Evolutionary conservation across 2,113 vertebrate species (phyloP).

Genomic region (Edolisoma coerulescens): DNA sequence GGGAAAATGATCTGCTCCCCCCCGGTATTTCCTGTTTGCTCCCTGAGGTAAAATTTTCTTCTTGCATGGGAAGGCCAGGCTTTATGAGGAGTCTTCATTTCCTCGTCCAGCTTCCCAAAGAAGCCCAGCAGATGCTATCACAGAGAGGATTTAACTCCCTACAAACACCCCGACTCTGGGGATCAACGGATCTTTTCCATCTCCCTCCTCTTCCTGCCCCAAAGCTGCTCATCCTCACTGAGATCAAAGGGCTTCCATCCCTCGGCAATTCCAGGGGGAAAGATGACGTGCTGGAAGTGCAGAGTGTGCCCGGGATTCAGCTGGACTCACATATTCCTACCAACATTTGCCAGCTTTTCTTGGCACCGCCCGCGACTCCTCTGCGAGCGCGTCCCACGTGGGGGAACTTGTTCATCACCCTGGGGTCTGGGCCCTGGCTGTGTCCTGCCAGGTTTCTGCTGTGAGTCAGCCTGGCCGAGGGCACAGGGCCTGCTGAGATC

Average conservation of each 20-base stretch:
- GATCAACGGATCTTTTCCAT: neutral
- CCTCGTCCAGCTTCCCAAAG: neutral
- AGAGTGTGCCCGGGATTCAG: neutral
- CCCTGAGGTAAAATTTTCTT: neutral
- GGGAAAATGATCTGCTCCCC: neutral
- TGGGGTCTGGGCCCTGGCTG: neutral
- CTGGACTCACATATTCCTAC: neutral
- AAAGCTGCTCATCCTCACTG: neutral
- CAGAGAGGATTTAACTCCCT: neutral
- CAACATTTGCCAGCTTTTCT: neutral
- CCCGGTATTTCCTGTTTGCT: neutral
- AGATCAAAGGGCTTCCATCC: neutral
- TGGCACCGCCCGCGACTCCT: neutral
- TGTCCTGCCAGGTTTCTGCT: neutral
- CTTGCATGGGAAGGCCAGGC: neutral
- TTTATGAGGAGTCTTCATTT: neutral
- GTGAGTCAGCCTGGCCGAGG: neutral
- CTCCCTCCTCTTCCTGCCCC: neutral
- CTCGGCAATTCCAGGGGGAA: neutral
- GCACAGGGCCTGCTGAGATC: neutral
- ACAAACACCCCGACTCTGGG: neutral
- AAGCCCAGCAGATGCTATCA: neutral
- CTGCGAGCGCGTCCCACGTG: neutral
- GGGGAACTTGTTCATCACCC: neutral
- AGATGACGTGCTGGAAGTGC: rapidly evolving